Conservation (phyloP, 1,140 invertebrate genomes). For the Lutraria rhynchaena region DNA sequence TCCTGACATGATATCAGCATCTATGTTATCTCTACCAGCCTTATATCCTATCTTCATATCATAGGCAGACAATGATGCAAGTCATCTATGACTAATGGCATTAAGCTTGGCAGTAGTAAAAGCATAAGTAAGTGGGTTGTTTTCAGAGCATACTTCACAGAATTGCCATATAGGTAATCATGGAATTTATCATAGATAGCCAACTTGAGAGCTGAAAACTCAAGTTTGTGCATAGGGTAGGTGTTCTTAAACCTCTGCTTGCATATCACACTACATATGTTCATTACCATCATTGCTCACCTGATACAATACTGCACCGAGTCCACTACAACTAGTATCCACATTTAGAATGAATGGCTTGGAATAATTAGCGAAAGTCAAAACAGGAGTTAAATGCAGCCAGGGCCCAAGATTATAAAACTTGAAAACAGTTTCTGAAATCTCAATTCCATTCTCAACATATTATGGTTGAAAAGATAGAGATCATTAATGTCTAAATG, state of each 20-base stretch:
- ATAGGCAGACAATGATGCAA: no score
- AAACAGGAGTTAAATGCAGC: not conserved
- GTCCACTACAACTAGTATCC: slow-evolving; percentile 61
- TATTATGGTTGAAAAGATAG: no score
- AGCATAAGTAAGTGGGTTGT: slow-evolving; percentile 56
- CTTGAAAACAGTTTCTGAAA: no score
- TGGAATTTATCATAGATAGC: slow-evolving; percentile 51
- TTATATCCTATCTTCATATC: no score
- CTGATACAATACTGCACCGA: slow-evolving; percentile 74
- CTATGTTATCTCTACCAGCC: no score
- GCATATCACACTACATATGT: slow-evolving; percentile 62
- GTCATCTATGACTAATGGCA: no score
- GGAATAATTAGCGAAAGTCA: no score
- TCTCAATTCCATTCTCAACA: no score
- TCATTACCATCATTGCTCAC: slow-evolving; percentile 56
- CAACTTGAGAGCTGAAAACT: slow-evolving; percentile 53
- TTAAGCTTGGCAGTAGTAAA: no score
- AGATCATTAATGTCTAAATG: no score
- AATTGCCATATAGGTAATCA: slow-evolving; percentile 56
- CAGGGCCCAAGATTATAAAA: not conserved
- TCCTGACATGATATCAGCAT: no score
- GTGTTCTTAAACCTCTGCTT: slow-evolving; percentile 48
- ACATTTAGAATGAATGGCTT: slow-evolving; percentile 58
- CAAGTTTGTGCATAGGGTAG: slow-evolving; percentile 51
- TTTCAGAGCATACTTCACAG: slow-evolving; percentile 57